Base-by-base conservation (phyloP, 2,888 invertebrate genomes). In the Girardia tigrina region DNA sequence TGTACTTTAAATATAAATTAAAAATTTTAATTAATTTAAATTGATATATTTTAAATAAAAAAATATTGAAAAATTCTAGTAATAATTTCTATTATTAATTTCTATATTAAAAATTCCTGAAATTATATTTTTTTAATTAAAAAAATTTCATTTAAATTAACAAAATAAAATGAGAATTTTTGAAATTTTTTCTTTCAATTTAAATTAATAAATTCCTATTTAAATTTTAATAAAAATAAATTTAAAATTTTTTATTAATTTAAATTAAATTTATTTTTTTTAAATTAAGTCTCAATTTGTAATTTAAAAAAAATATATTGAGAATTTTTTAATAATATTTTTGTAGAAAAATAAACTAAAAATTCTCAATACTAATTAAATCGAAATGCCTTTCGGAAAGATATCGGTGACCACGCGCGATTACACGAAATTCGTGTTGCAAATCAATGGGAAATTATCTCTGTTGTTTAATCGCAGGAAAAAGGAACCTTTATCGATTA, bases 351-450 rank as follows among this genome's bases (percentile, higher is more conserved):
- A 12, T 36, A 36, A 36, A 12, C 16, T 36, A 12, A 36, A 36
- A 16, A 36, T 12, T 12, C 8, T 36, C 16, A 36, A 16, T 56
- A 56, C 2, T 36, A 8, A 36, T 12, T 36, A 36, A 36, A 36
- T 12, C n/a, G n/a, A n/a, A 16, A 56, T 56, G 56, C 56, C 4
- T 56, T 56, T 56, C 23, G 56, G 56, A 20, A 56, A 56, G 23
- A 20, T 56, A 56, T 56, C 56, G 23, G 23, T 56, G n/a, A n/a
- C 56, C n/a, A n/a, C n/a, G n/a, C 56, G 23, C 23, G 56, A 56
- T 56, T 56, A 56, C n/a, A 56, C 56, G 56, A 56, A 56, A 56
- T 56, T 56, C 56, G 56, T 56, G n/a, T 56, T 56, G n/a, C 56
- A 56, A 56, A 56, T 56, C n/a, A 56, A 56, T 56, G 56, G 56